Conservation (phyloP, 2,888 invertebrate genomes). For the Cyaniris semiargus region DNA sequence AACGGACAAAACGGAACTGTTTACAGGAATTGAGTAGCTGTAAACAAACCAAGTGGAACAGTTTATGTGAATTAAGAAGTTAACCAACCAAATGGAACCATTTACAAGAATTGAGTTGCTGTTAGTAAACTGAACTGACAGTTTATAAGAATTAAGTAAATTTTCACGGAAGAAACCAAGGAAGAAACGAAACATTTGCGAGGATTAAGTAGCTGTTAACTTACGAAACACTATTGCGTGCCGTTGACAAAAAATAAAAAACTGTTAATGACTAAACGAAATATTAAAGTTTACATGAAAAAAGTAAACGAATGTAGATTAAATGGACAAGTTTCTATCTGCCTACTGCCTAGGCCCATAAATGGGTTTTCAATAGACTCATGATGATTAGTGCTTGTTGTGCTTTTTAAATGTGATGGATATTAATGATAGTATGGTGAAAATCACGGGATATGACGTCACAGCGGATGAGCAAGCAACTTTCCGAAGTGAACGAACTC, state of each 20-base stretch:
- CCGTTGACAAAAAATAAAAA: too few relatives aligned
- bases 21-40: background rate
- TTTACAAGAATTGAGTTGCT: background rate
- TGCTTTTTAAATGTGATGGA: background rate
- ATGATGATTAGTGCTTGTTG: background rate
- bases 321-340: background rate
- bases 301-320: background rate
- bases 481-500: background rate
- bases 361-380: background rate
- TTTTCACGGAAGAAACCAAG: background rate
- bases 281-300: background rate
- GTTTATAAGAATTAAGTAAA: background rate
- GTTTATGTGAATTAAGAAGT: background rate
- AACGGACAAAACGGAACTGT: background rate
- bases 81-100: background rate
- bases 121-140: too few relatives aligned
- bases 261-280: too few relatives aligned
- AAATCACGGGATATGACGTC: background rate
- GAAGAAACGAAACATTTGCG: too few relatives aligned
- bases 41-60: background rate
- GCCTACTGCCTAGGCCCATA: background rate
- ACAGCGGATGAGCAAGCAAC: background rate
- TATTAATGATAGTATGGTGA: conserved; percentile 1
- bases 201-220: too few relatives aligned
- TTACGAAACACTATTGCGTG: too few relatives aligned